Base-by-base conservation (phyloP, 2,113 vertebrate genomes). In the Nipponia nippon region DNA sequence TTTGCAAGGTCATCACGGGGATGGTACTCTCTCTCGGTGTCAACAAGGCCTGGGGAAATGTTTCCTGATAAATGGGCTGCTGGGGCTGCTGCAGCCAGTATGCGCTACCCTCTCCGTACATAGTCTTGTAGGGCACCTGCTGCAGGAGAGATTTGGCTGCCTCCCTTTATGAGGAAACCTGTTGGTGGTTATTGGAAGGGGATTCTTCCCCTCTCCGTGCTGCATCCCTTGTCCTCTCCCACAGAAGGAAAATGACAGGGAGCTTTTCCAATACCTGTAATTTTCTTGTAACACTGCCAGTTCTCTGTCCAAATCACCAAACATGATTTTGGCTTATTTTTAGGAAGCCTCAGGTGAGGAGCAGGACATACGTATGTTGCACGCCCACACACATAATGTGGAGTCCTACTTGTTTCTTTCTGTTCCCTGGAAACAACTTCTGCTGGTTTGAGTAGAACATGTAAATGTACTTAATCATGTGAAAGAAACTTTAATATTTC, bases 401-500 rank as follows among this genome's bases (percentile, higher is more conserved):
- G 50, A 69, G 30, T 58, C 34, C 27, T 67, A 22, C 34, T 58
- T 16, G 2, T 67, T 94, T 95, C 42, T 58, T 96, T 90, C 79
- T 93, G 72, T 87, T 81, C 58, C 59, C 47, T 71, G 59, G 63
- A 92, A 94, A 93, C 83, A 89, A n/a, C 63, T 88, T 86, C 50
- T 93, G 38, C 36, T 69, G 23, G 6, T 89, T 91, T 87, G 56
- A 82, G 19, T 84, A 61, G 55, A 87, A 82, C 42, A 56, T 16
- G 34, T 69, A 91, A 91, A 85, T 84, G 44, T 85, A 46, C 53
- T 85, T 95, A 79, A 84, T 69, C 9, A 13, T 17, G 27, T 78
- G 59, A 75, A 91, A 87, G 89, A 87, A 89, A 78, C 66, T 89
- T 90, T 95, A 84, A n/a, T 20, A 47, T 93, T 92, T 91, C 72